Conservation (phyloP, 2,888 invertebrate genomes). For the Nebria brevicollis region DNA sequence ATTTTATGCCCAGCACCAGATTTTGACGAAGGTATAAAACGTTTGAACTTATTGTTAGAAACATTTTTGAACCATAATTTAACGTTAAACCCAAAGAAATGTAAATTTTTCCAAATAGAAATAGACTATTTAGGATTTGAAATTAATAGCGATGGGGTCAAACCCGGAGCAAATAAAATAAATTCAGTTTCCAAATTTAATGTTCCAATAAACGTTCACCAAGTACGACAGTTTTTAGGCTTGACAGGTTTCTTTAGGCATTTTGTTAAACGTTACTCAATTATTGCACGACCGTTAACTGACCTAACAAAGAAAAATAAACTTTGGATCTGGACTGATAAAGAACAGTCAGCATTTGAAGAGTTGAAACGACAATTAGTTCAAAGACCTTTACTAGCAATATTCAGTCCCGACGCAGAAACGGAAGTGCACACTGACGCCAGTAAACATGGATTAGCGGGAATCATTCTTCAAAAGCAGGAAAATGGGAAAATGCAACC, state of each 20-base stretch:
- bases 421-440: conserved; percentile 54
- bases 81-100: not conserved
- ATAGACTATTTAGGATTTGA: conserved; percentile 29
- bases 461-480: conserved; percentile 53
- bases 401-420: conserved; percentile 45
- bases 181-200: conserved; percentile 52
- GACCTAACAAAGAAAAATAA: conserved; percentile 39
- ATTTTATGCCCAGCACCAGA: conserved; percentile 44
- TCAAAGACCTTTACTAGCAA: conserved; percentile 40
- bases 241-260: conserved; percentile 13
- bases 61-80: not conserved
- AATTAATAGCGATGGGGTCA: conserved; percentile 46
- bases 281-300: conserved; percentile 28
- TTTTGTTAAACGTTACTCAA: conserved; percentile 17
- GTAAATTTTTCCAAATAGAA: conserved; percentile 19
- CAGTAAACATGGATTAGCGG: conserved; percentile 52
- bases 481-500: conserved; percentile 50
- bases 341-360: conserved; percentile 21
- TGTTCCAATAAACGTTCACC: conserved; percentile 49
- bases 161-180: conserved; percentile 52
- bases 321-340: conserved; percentile 24
- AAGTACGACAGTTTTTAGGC: conserved; percentile 25
- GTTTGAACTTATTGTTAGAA: not conserved
- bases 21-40: conserved; percentile 34
- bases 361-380: conserved; percentile 13